Evolutionary conservation across 2,113 vertebrate species (phyloP), one percentile per base, ranked within the genome.

Genomic region (Sebastes schlegelii): DNA sequence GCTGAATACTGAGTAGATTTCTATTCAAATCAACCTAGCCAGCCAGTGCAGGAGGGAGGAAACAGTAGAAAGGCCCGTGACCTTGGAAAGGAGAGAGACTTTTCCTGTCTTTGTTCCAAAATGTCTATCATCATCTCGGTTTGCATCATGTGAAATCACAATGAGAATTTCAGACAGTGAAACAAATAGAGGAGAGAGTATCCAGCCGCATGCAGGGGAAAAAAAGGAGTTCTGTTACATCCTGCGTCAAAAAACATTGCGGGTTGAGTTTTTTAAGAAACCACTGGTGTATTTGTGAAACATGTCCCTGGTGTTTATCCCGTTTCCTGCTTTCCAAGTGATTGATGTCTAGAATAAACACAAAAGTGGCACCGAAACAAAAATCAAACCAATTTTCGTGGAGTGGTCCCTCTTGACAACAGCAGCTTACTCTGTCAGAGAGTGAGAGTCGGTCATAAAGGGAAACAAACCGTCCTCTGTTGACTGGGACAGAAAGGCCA

Each of bases 41-140:
- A 68, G 80, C 42, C 77, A 57, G 66, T 21, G 19, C 62, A 65
- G 63, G 62, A 52, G 66, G 77, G 12, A 75, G 87, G 74, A 89
- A 92, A 77, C 79, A 46, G 83, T 81, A 82, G 86, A 83, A 82
- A 83, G 84, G 80, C 65, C 67, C 34, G 40, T 86, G 65, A 94
- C 90, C 82, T 91, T 83, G 86, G 86, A 85, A 85, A 76, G 57
- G 63, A 84, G 79, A 83, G 77, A 80, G 73, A 82, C 79, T 80
- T 91, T 94, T 95, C 93, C 94, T 92, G 92, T 79, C 85, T 94
- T 95, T 95, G 93, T 95, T 92, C 82, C 79, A 90, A 88, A 74
- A n/a, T 63, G 63, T 89, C 88, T 61, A 12, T 88, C 77, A 86
- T 76, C 76, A 26, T 79, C 21, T 6, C 11, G 4, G 65, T 62